phyloP scores from a whole-genome alignment of 2,797 vertebrate species.

The Halcyon chelicuti region DNA sequence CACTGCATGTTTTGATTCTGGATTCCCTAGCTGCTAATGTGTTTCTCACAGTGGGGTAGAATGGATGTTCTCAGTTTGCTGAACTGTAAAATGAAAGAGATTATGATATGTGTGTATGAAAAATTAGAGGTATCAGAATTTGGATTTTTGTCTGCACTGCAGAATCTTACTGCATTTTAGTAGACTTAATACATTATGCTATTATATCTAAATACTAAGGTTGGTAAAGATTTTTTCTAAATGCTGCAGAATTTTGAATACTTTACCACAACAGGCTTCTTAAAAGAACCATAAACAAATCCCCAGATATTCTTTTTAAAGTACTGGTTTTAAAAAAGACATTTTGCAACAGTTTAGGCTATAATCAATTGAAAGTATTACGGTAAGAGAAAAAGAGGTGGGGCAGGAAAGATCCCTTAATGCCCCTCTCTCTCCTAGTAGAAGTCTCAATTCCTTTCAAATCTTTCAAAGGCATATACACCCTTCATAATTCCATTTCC shows the following conservation, averaged over 20 bases:
- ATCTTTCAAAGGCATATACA: neutral
- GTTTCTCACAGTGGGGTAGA: neutral
- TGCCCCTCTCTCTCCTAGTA: neutral
- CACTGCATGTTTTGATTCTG: neutral
- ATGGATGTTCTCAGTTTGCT: neutral
- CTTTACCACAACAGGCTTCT: neutral
- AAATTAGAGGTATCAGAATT: neutral
- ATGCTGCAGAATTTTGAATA: neutral
- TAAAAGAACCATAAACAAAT: no score
- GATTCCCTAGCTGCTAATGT: neutral
- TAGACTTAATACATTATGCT: neutral
- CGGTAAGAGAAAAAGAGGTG: neutral
- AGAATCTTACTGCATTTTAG: neutral
- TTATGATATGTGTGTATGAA: neutral
- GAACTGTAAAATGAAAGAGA: constrained; percentile 3
- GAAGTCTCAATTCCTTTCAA: neutral
- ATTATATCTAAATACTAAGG: neutral
- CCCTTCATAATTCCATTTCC: neutral
- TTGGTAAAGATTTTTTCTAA: neutral
- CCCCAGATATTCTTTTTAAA: neutral
- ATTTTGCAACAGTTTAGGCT: neutral
- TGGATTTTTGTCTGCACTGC: neutral
- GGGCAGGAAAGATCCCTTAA: neutral
- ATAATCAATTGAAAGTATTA: neutral
- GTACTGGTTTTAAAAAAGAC: neutral